Conservation (phyloP, 2,797 vertebrate genomes). For the Sphenodon punctatus region DNA sequence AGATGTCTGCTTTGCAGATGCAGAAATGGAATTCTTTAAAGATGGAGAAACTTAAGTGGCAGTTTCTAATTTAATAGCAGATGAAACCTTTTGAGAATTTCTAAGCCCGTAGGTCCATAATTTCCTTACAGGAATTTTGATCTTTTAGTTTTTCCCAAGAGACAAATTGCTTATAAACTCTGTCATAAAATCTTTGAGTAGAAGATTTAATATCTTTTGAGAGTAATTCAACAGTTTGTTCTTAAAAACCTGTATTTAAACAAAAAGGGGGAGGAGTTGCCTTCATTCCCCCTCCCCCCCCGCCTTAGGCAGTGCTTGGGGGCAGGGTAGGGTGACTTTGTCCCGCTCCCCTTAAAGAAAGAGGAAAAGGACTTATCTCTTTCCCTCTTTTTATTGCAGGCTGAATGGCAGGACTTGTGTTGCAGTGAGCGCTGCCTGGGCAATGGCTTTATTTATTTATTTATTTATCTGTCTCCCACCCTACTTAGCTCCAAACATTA, state of each 20-base stretch:
- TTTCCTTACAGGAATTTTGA: conserved; percentile 43
- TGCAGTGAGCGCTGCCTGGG: too few species aligned
- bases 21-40: background rate
- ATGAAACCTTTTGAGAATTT: conserved; percentile 19
- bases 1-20: background rate
- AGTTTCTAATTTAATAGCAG: background rate
- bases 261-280: background rate
- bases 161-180: conserved; percentile 24
- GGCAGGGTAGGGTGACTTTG: too few species aligned
- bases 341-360: too few species aligned
- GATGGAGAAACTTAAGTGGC: background rate
- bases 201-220: conserved; percentile 26
- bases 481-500: too few species aligned
- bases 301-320: too few species aligned
- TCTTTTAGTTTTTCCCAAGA: conserved; percentile 13
- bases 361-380: too few species aligned
- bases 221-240: conserved; percentile 20
- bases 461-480: too few species aligned
- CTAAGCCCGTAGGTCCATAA: conserved; percentile 18
- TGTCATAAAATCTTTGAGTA: conserved; percentile 26
- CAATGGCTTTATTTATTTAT: too few species aligned
- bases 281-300: too few species aligned
- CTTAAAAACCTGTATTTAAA: conserved; percentile 30
- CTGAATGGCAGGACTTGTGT: too few species aligned
- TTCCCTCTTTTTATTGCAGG: too few species aligned